These are phyloP conservation scores for Conops quadrifasciatus DNA, from an alignment of 2,888 invertebrate genomes.

Conservation along the genomic window DNA sequence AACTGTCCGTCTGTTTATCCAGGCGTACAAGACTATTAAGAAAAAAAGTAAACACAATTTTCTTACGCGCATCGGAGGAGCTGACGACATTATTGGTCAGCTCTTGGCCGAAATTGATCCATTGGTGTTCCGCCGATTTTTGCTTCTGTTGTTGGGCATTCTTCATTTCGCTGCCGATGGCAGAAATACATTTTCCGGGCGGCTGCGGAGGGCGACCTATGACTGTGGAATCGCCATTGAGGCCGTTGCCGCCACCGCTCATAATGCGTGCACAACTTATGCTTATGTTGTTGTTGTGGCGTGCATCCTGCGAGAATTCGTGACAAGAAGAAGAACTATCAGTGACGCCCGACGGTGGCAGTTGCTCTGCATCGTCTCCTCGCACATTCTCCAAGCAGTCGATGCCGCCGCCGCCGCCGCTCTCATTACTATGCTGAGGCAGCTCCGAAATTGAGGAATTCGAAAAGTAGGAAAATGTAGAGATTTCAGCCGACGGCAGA, in stretches of 20 bases:
- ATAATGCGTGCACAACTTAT: slow-evolving; percentile 58
- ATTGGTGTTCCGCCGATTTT: slow-evolving; percentile 57
- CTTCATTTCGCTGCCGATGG: slow-evolving; percentile 64
- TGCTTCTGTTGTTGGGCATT: slow-evolving; percentile 57
- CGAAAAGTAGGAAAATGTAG: slow-evolving; percentile 57
- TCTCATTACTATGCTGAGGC: not conserved
- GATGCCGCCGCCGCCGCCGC: not conserved
- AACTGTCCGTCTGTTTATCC: too few relatives aligned
- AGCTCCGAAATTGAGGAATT: slow-evolving; percentile 37
- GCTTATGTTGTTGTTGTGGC: slow-evolving; percentile 57
- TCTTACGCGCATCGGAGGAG: slow-evolving; percentile 20
- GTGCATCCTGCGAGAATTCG: slow-evolving; percentile 31
- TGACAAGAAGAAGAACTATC: not conserved
- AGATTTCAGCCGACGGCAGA: slow-evolving; percentile 9
- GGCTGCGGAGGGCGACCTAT: slow-evolving; percentile 54
- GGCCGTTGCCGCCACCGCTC: slow-evolving; percentile 43
- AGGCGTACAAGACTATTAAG: too few relatives aligned
- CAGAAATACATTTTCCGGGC: slow-evolving; percentile 56
- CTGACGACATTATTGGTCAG: slow-evolving; percentile 15
- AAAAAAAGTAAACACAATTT: not conserved
- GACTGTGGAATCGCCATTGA: slow-evolving; percentile 57
- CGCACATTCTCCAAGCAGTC: slow-evolving; percentile 37
- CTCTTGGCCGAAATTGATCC: slow-evolving; percentile 49
- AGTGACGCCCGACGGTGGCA: too few relatives aligned
- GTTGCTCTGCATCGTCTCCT: too few relatives aligned